Percentiles rank a stretch among this genome's conserved stretches.
Evolutionary conservation across 2,888 invertebrate genomes (phyloP).

Genomic region (Ectemnius lituratus): DNA sequence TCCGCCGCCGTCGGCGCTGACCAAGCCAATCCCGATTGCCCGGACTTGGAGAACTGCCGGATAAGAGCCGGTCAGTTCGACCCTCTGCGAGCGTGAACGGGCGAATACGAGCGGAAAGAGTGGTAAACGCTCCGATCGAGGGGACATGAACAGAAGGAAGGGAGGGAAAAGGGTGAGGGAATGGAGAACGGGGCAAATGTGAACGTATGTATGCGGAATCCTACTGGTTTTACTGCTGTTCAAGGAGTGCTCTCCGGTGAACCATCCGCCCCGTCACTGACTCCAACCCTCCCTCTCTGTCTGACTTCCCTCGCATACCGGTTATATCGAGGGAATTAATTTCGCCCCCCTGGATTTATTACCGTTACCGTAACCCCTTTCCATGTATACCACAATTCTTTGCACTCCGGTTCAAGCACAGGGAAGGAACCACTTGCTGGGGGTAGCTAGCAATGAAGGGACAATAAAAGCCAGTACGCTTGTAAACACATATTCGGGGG

Average conservation of each 20-base stretch:
- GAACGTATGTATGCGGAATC: constrained; percentile 11
- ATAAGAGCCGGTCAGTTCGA: constrained; percentile 5
- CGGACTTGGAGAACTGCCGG: constrained; percentile 5
- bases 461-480: too few relatives aligned
- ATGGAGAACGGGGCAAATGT: constrained; percentile 10
- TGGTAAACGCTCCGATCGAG: constrained; percentile 46
- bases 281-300: not conserved
- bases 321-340: constrained; percentile 6
- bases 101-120: constrained; percentile 16
- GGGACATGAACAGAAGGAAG: constrained; percentile 6
- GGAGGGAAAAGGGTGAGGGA: constrained; percentile 7
- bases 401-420: too few relatives aligned
- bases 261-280: not conserved
- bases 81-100: constrained; percentile 5
- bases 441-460: too few relatives aligned
- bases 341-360: not conserved
- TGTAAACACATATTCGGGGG: too few relatives aligned
- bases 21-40: not conserved
- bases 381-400: not conserved
- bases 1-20: not conserved
- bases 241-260: constrained; percentile 13
- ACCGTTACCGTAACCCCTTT: not conserved
- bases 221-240: constrained; percentile 23
- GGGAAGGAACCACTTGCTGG: too few relatives aligned
- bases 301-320: not conserved